Evolutionary conservation across 2,113 vertebrate species (phyloP).

Genomic region (Nematolebias whitei): DNA sequence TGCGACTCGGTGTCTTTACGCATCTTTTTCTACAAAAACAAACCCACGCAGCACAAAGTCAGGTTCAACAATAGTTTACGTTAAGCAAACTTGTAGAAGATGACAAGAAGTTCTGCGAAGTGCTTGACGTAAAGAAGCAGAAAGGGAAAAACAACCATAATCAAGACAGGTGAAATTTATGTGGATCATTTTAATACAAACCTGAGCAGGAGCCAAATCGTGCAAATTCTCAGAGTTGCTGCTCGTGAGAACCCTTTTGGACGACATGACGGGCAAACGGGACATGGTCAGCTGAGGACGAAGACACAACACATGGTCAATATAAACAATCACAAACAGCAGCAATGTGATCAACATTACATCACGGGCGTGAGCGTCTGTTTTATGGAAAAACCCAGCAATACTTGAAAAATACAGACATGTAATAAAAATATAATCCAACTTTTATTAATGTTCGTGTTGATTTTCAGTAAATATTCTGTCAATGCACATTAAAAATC

Average conservation of each 20-base stretch:
- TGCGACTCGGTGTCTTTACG: conserved; percentile 52
- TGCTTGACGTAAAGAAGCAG: neutral
- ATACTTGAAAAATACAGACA: neutral
- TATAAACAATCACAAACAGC: neutral
- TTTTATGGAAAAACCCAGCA: neutral
- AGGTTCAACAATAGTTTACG: too few species aligned
- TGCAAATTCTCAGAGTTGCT: conserved; percentile 47
- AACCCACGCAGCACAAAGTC: neutral
- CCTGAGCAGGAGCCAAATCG: conserved; percentile 69
- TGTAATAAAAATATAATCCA: neutral
- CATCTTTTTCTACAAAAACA: conserved; percentile 63
- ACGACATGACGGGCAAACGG: conserved; percentile 73
- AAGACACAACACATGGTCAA: neutral
- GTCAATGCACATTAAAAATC: neutral
- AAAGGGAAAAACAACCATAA: neutral
- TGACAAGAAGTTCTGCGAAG: too few species aligned
- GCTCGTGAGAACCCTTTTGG: conserved; percentile 61
- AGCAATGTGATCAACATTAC: neutral
- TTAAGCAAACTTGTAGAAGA: too few species aligned
- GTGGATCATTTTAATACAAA: conserved; percentile 26
- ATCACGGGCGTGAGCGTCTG: neutral
- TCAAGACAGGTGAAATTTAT: neutral
- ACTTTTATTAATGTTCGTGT: neutral
- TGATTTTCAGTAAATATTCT: neutral
- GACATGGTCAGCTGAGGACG: conserved; percentile 54